These are phyloP conservation scores for Microtus californicus DNA, from an alignment of 2,797 vertebrate species.

Conservation along the genomic window DNA sequence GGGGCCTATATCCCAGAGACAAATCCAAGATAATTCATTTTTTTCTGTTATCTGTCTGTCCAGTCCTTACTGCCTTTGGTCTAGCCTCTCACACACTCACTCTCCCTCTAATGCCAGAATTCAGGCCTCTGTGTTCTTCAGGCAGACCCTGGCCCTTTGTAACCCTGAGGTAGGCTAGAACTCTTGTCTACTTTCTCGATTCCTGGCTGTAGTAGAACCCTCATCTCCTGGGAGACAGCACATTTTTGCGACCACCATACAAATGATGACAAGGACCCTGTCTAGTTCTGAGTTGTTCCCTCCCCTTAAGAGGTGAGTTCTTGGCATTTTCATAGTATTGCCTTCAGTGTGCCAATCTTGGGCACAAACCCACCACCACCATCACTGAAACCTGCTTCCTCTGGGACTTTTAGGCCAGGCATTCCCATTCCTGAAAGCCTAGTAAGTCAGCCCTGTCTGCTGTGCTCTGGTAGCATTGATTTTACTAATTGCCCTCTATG, in stretches of 20 bases:
- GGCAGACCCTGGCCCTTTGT: background rate
- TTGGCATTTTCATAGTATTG: background rate
- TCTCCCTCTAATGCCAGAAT: background rate
- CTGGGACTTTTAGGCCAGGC: slow-evolving; percentile 17
- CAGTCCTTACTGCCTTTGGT: background rate
- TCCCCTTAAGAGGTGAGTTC: background rate
- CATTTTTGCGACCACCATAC: background rate
- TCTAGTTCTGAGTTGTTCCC: background rate
- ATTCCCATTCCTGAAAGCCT: background rate
- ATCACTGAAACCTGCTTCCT: background rate
- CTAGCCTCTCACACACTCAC: background rate
- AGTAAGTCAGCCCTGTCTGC: background rate
- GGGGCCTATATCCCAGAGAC: slow-evolving; percentile 45
- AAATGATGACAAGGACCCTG: background rate
- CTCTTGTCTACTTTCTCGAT: background rate
- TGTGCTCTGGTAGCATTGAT: background rate
- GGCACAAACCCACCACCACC: background rate
- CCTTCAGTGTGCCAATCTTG: background rate
- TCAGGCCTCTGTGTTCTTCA: background rate
- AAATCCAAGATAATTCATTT: slow-evolving; percentile 53
- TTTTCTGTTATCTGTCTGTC: slow-evolving; percentile 47
- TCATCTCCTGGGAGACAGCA: background rate
- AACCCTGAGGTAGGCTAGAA: background rate
- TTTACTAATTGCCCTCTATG: background rate
- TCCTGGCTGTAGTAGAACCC: background rate